Base-by-base conservation (phyloP, 1,140 invertebrate species). In the Andricus grossulariae region DNA sequence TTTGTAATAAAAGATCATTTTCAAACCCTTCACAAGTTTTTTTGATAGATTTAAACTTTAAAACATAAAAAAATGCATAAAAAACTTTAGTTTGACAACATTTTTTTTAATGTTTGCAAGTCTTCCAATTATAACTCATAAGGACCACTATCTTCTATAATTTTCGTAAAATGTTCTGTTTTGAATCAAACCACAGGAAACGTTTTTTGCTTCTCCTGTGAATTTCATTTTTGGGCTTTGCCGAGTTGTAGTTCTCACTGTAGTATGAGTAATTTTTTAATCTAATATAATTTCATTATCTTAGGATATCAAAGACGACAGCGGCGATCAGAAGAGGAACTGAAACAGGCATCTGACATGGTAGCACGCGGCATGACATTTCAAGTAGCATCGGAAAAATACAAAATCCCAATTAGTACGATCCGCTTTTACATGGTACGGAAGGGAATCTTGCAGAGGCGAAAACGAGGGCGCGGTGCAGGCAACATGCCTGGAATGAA, bases 401-500 rank as follows among this genome's bases (percentile, higher is more conserved):
- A 96, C 86, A 96, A 96, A 85, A 96, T 96, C 89, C 95, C 95
- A 70, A 96, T 96, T 79, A 96, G 95, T n/a, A 96, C 95, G 72
- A 96, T 96, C 88, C 93, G 94, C 21, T 96, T 96, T 88, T 96
- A 96, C 89, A 96, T 96, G 95, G 95, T 95, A 32, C 92, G 95
- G 75, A 96, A 96, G 88, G 95, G 95, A 8, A 96, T 96, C 76
- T 87, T 96, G 72, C 95, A 95, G 25, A 93, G 94, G 83, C 93
- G 95, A 80, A 95, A 96, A 85, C 92, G 95, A 19, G 95, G 95
- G 15, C 90, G 93, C 75, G 92, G 90, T 60, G 87, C 89, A 19
- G 90, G 88, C 78, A 89, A 89, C 73, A 71, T 73, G 16, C 79
- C 88, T 78, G 86, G 86, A 55, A 79, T 84, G 55, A 90, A 90